Percentiles rank a stretch among this genome's conserved stretches.
phyloP scores from a whole-genome alignment of 30 jellyfish, hydroid and myxozoan genomes.

The Pelagia noctiluca region DNA sequence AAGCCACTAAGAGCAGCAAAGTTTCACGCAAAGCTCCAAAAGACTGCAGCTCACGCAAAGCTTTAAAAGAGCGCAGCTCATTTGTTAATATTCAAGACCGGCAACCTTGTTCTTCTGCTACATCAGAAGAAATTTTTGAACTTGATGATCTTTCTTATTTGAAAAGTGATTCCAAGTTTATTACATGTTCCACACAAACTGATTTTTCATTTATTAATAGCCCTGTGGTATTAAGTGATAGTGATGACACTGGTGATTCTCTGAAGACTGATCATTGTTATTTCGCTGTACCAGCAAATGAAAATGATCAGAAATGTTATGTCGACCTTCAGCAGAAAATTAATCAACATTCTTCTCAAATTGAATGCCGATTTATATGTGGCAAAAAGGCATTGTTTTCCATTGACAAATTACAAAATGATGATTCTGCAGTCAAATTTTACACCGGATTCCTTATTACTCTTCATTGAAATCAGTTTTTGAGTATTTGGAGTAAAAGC shows the following conservation, averaged over 20 bases:
- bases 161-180: constrained; percentile 12
- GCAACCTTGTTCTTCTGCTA: constrained; percentile 14
- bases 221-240: constrained; percentile 16
- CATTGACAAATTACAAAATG: constrained; percentile 26
- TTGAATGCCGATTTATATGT: constrained; percentile 5
- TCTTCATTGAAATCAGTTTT: constrained; percentile 17
- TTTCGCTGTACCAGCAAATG: constrained; percentile 5
- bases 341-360: constrained; percentile 15
- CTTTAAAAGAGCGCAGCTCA: constrained; percentile 9
- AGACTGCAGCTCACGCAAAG: constrained; percentile 9
- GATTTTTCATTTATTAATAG: constrained; percentile 8
- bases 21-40: constrained; percentile 19
- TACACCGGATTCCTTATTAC: constrained; percentile 23
- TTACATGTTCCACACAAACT: constrained; percentile 26
- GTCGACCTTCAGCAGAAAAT: constrained; percentile 11
- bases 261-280: background rate
- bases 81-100: constrained; percentile 3
- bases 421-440: constrained; percentile 33
- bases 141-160: background rate
- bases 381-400: constrained; percentile 14
- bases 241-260: constrained; percentile 6
- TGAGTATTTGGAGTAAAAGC: constrained; percentile 38
- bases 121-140: background rate
- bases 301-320: constrained; percentile 1
- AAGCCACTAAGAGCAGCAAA: constrained; percentile 13